Conservation (phyloP, 2,888 invertebrate species). For the Troglohyphantes excavatus region DNA sequence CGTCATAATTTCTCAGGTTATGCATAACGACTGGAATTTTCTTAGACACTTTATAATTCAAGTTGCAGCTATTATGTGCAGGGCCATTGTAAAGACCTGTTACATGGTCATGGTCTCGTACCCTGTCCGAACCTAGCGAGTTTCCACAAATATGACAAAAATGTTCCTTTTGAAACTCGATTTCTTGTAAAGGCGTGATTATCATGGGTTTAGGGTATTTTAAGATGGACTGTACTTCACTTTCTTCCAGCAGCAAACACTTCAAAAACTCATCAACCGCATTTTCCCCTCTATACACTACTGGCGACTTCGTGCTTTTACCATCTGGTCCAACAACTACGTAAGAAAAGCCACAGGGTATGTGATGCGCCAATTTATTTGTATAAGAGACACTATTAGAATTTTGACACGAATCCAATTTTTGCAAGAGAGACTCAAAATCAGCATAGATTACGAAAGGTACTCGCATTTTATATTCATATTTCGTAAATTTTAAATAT, state of each 20-base stretch:
- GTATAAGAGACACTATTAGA: too few relatives aligned
- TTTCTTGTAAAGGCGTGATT: neutral
- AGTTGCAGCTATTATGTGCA: constrained; percentile 12
- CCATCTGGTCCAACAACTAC: constrained; percentile 5
- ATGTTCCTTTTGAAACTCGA: neutral
- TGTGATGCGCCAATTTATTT: constrained; percentile 1
- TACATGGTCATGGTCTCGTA: constrained; percentile 28
- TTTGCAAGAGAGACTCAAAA: neutral
- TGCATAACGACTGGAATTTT: constrained; percentile 38
- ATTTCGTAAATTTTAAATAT: constrained; percentile 22
- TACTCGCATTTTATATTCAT: neutral
- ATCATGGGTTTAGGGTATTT: neutral
- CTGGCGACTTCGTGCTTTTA: neutral
- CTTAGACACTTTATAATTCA: constrained; percentile 4
- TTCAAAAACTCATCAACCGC: constrained; percentile 16
- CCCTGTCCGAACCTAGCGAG: neutral
- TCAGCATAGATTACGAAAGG: constrained; percentile 18
- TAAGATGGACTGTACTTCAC: neutral
- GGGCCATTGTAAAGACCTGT: constrained; percentile 21
- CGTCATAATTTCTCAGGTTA: constrained; percentile 40
- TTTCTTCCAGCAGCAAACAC: constrained; percentile 15
- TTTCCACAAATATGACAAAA: constrained; percentile 21
- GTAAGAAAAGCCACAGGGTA: constrained; percentile 35
- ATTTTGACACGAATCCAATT: neutral
- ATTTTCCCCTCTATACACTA: constrained; percentile 13